phyloP scores from a whole-genome alignment of 2,797 vertebrate species.

The Pseudotriccus pelzelni region DNA sequence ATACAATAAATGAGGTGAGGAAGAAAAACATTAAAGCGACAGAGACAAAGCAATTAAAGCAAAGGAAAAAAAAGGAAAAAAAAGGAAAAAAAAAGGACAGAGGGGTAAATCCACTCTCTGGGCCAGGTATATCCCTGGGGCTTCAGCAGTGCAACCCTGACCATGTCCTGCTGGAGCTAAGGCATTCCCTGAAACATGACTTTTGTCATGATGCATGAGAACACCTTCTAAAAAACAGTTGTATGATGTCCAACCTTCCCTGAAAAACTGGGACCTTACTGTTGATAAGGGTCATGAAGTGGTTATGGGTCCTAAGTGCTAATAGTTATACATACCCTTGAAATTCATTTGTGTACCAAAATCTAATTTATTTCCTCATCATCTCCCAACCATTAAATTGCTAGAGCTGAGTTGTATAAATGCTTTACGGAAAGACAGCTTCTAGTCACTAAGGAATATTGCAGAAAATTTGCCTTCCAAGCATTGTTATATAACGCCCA shows the following conservation, averaged over 20 bases:
- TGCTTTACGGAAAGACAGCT: slow-evolving; percentile 18
- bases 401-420: neutral
- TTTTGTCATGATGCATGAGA: neutral
- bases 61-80: neutral
- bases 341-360: slow-evolving; percentile 24
- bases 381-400: slow-evolving; percentile 18
- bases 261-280: neutral
- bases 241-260: neutral
- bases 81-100: neutral
- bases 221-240: neutral
- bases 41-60: neutral
- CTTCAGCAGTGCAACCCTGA: neutral
- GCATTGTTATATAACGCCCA: neutral
- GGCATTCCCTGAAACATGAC: neutral
- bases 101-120: neutral
- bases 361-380: slow-evolving; percentile 40
- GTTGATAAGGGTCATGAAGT: neutral
- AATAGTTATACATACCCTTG: neutral
- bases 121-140: neutral
- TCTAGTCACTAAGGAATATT: slow-evolving; percentile 24
- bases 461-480: slow-evolving; percentile 41
- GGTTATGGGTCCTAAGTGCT: neutral
- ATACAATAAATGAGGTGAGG: neutral
- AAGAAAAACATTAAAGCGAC: neutral
- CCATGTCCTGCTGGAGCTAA: neutral